A percentile compares a stretch with the other conserved stretches of the same genome.
phyloP scores from a whole-genome alignment of 2,888 invertebrate species.

The Trachelus tabidus region DNA sequence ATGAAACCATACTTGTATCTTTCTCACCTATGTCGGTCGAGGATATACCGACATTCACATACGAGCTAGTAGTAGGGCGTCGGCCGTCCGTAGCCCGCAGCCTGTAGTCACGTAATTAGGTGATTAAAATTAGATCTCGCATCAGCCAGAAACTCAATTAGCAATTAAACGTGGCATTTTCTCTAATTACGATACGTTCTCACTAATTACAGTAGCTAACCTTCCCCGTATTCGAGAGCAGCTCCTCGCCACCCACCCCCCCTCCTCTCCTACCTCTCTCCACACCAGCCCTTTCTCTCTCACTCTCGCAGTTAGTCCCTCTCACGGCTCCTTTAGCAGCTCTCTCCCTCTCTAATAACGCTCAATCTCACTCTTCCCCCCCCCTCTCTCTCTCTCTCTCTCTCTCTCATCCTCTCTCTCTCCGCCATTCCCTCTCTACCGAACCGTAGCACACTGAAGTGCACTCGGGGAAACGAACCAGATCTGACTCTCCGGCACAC shows the following conservation, averaged over 20 bases:
- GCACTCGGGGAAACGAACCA: conserved; percentile 54
- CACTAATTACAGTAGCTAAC: conserved; percentile 67
- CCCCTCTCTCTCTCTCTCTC: neutral
- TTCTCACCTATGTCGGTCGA: neutral
- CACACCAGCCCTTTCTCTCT: neutral
- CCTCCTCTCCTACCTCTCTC: too few relatives aligned
- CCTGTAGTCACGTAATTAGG: conserved; percentile 70
- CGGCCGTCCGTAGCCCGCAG: conserved; percentile 58
- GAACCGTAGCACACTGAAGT: conserved; percentile 37
- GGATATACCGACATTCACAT: neutral
- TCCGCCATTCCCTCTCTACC: conserved; percentile 24
- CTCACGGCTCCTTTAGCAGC: conserved; percentile 10
- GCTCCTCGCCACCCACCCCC: neutral
- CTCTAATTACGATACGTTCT: conserved; percentile 71
- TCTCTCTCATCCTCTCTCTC: conserved; percentile 8
- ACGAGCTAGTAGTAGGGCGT: conserved; percentile 36
- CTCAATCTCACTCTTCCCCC: neutral
- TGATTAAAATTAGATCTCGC: conserved; percentile 72
- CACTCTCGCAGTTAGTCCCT: neutral
- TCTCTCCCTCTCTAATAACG: conserved; percentile 13
- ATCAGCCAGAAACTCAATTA: conserved; percentile 71
- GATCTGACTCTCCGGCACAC: conserved; percentile 47
- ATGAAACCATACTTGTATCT: conserved; percentile 18
- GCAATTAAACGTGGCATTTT: conserved; percentile 73
- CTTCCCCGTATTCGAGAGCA: conserved; percentile 31